Conservation (phyloP, 2,113 vertebrate genomes). For the Platysternon megacephalum region DNA sequence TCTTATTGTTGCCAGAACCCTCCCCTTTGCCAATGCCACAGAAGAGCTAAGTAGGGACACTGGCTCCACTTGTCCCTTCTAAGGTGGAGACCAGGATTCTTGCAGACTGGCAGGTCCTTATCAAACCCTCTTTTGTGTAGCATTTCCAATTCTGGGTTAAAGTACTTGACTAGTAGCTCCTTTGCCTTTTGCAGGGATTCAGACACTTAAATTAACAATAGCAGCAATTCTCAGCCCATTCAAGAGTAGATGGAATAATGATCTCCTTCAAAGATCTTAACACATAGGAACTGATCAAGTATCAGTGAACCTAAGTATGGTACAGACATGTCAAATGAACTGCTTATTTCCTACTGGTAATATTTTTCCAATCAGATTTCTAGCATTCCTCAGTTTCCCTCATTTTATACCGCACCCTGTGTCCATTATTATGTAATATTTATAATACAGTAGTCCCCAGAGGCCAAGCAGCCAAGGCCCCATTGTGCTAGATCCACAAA, state of each 20-base stretch:
- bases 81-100: neutral
- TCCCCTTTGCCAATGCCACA: rapidly evolving
- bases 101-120: neutral
- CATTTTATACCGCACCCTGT: rapidly evolving
- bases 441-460: neutral
- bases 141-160: neutral
- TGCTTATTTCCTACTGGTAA: neutral
- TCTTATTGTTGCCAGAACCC: neutral
- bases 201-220: slow-evolving; percentile 35
- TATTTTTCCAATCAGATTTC: neutral
- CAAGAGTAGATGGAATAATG: slow-evolving; percentile 63
- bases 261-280: slow-evolving; percentile 46
- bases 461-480: rapidly evolving
- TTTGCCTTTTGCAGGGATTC: slow-evolving; percentile 32
- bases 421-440: neutral
- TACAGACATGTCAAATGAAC: slow-evolving; percentile 19
- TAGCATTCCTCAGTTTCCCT: neutral
- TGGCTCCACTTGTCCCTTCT: neutral
- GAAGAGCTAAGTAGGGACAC: neutral
- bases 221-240: slow-evolving; percentile 48
- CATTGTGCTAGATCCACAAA: neutral
- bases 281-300: neutral
- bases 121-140: slow-evolving; percentile 18
- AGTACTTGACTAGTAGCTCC: neutral
- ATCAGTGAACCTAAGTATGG: neutral